phyloP scores from a whole-genome alignment of 2,113 vertebrate species.

The Phasianus colchicus region DNA sequence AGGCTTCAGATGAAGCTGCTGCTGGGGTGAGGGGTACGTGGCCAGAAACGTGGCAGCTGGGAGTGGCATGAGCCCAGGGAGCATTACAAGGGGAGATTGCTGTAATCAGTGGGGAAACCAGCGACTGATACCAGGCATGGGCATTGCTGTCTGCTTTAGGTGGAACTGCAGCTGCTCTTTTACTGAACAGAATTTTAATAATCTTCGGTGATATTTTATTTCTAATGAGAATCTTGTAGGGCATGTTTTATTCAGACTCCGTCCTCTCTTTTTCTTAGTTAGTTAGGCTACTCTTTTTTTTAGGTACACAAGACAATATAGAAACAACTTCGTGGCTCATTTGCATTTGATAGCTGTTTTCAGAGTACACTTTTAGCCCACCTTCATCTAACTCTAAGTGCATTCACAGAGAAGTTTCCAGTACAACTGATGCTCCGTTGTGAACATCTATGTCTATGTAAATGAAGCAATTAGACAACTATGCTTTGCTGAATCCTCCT shows the following conservation, averaged over 20 bases:
- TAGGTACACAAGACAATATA: not conserved
- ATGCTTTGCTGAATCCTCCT: not conserved
- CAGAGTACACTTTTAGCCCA: not conserved
- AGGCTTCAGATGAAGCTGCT: not conserved
- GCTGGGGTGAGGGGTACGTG: not conserved
- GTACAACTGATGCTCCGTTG: not conserved
- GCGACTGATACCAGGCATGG: not conserved
- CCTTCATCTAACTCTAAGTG: not conserved
- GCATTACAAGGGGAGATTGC: not conserved
- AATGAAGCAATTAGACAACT: not conserved
- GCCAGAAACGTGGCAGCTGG: not conserved
- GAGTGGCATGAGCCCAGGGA: not conserved
- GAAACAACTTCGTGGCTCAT: not conserved
- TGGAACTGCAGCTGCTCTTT: not conserved
- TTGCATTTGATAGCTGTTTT: not conserved
- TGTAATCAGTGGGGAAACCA: not conserved
- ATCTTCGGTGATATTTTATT: not conserved
- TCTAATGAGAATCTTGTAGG: not conserved
- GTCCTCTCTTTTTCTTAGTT: not conserved
- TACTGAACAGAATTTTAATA: not conserved
- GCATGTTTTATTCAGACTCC: not conserved
- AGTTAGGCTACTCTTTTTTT: not conserved
- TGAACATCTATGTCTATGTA: rapidly evolving
- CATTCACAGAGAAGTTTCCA: not conserved
- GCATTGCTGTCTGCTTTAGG: not conserved